Conservation (phyloP, 2,113 vertebrate genomes). For the Tursiops truncatus region DNA sequence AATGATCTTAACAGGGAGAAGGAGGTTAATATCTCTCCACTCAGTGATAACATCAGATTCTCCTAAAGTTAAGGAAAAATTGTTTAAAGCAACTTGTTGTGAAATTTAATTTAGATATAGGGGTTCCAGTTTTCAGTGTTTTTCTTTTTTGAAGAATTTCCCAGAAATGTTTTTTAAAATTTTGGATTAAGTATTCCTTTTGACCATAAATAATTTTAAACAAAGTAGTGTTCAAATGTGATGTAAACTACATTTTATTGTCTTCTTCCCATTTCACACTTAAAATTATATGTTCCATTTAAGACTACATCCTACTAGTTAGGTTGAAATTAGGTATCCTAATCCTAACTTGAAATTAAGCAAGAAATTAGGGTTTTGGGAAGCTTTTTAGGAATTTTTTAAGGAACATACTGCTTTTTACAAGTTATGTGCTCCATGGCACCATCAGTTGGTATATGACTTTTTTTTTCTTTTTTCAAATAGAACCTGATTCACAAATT, state of each 20-base stretch:
- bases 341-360: not conserved
- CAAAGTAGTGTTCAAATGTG: slow-evolving; percentile 14
- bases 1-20: slow-evolving; percentile 24
- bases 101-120: slow-evolving; percentile 28
- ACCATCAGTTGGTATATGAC: not conserved
- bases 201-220: slow-evolving; percentile 27
- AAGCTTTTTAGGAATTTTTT: slow-evolving; percentile 15
- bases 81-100: not conserved
- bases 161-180: not conserved
- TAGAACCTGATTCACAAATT: slow-evolving; percentile 17
- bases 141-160: slow-evolving; percentile 8
- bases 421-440: not conserved
- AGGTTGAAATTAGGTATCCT: not conserved
- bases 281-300: slow-evolving; percentile 43
- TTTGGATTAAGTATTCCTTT: slow-evolving; percentile 20
- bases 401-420: slow-evolving; percentile 23
- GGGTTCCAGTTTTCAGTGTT: not conserved
- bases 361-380: not conserved
- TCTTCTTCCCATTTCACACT: slow-evolving; percentile 33
- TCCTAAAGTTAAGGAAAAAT: slow-evolving; percentile 24
- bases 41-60: not conserved
- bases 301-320: slow-evolving; percentile 19
- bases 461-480: not conserved
- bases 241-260: slow-evolving; percentile 44
- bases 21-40: not conserved